Evolutionary conservation across 2,113 vertebrate species (phyloP).

Genomic region (Parus major): DNA sequence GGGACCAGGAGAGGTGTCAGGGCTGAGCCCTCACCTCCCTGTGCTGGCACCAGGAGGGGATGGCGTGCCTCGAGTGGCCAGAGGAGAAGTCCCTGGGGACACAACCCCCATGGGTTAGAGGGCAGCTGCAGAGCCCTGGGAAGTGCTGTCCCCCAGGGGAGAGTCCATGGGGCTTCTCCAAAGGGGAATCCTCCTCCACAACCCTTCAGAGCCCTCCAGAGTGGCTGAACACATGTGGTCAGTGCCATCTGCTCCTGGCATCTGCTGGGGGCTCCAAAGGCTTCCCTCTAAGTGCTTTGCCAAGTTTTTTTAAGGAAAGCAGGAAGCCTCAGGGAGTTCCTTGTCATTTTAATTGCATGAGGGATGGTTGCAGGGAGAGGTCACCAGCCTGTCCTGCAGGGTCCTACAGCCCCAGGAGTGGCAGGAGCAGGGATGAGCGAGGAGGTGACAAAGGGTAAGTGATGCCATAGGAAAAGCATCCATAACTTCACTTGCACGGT

Average conservation of each 20-base stretch:
- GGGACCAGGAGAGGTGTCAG: background rate
- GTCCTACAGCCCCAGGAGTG: background rate
- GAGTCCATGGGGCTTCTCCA: background rate
- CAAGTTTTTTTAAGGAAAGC: background rate
- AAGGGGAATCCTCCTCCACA: background rate
- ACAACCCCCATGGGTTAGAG: no score
- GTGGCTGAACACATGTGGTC: fast-evolving
- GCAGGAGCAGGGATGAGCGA: background rate
- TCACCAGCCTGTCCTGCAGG: background rate
- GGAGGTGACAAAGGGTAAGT: background rate
- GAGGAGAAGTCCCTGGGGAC: background rate
- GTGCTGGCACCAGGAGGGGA: background rate
- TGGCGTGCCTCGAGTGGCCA: background rate
- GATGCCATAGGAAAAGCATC: background rate
- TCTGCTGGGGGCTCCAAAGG: background rate
- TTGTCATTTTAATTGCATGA: background rate
- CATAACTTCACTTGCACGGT: background rate
- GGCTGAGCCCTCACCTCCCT: background rate
- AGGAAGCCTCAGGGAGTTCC: background rate
- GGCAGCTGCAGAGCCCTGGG: background rate
- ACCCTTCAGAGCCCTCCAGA: background rate
- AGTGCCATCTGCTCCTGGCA: background rate
- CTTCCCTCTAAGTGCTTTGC: background rate
- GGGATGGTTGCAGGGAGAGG: background rate
- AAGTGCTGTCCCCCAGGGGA: background rate